Evolutionary conservation across 2,888 invertebrate species (phyloP).

Genomic region (Schizotus pectinicornis): DNA sequence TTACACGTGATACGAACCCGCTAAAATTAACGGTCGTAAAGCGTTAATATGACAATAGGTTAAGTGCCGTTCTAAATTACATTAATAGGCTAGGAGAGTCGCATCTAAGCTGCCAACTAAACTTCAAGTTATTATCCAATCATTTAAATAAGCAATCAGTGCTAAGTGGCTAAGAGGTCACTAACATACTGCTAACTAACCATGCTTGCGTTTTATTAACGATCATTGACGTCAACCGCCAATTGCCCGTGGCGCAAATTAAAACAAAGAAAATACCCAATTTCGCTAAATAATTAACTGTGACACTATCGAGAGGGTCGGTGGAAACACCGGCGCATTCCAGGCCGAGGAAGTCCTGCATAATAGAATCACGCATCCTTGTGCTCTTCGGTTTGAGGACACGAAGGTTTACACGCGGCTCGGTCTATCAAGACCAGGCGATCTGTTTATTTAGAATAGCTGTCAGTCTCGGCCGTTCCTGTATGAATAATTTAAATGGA

Average conservation of each 20-base stretch:
- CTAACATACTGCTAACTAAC: slow-evolving; percentile 41
- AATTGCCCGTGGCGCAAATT: slow-evolving; percentile 44
- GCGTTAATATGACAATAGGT: slow-evolving; percentile 27
- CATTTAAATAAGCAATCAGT: slow-evolving; percentile 46
- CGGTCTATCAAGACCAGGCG: too few species aligned
- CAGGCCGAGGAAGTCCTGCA: neutral
- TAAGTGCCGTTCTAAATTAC: slow-evolving; percentile 30
- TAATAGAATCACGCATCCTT: neutral
- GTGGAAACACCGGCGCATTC: neutral
- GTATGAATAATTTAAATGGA: slow-evolving; percentile 11
- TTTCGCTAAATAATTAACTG: neutral
- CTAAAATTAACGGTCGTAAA: slow-evolving; percentile 4
- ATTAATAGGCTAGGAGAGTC: slow-evolving; percentile 30
- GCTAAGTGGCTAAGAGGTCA: slow-evolving; percentile 45
- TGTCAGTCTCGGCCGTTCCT: neutral
- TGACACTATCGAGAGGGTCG: neutral
- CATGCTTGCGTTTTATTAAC: slow-evolving; percentile 41
- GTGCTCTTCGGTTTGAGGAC: neutral
- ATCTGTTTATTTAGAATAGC: too few species aligned
- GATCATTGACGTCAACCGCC: slow-evolving; percentile 46
- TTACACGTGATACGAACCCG: neutral
- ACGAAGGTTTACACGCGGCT: neutral
- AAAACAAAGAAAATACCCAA: slow-evolving; percentile 22
- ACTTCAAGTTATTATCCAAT: slow-evolving; percentile 40
- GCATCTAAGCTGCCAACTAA: slow-evolving; percentile 25